Evolutionary conservation across 2,797 vertebrate genomes (phyloP).

Genomic region (Cirrhinus mrigala): DNA sequence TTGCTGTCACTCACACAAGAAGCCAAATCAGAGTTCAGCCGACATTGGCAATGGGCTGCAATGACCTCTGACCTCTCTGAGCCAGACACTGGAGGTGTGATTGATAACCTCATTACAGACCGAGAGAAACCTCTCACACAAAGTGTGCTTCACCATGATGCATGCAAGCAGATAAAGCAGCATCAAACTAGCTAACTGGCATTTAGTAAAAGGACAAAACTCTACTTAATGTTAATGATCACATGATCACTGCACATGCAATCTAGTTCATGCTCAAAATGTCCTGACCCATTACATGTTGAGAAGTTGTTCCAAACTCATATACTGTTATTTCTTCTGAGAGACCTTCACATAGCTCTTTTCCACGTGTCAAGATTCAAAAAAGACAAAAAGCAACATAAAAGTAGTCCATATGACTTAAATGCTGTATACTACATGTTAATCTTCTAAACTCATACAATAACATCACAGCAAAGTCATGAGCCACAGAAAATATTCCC

Average conservation of each 20-base stretch:
- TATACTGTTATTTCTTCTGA: neutral
- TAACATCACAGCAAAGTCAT: neutral
- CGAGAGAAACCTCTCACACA: slow-evolving; percentile 33
- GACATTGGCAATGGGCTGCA: slow-evolving; percentile 20
- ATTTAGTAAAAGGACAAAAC: neutral
- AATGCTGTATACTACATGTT: neutral
- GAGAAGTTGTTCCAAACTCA: neutral
- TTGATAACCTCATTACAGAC: slow-evolving; percentile 42
- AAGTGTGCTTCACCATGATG: neutral
- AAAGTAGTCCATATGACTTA: neutral
- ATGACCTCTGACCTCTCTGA: slow-evolving; percentile 40
- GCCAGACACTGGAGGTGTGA: slow-evolving; percentile 15
- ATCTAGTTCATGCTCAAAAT: neutral
- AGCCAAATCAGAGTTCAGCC: slow-evolving; percentile 32
- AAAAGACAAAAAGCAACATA: neutral
- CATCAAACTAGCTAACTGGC: neutral
- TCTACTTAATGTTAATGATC: neutral
- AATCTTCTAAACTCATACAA: neutral
- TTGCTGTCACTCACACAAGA: slow-evolving; percentile 6
- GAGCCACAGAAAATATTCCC: neutral
- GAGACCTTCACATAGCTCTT: neutral
- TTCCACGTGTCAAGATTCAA: neutral
- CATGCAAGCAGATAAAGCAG: slow-evolving; percentile 12
- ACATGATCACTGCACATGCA: neutral
- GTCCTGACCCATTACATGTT: neutral